phyloP scores from a whole-genome alignment of 2,888 invertebrate species.

The Dolichomitus sp. region DNA sequence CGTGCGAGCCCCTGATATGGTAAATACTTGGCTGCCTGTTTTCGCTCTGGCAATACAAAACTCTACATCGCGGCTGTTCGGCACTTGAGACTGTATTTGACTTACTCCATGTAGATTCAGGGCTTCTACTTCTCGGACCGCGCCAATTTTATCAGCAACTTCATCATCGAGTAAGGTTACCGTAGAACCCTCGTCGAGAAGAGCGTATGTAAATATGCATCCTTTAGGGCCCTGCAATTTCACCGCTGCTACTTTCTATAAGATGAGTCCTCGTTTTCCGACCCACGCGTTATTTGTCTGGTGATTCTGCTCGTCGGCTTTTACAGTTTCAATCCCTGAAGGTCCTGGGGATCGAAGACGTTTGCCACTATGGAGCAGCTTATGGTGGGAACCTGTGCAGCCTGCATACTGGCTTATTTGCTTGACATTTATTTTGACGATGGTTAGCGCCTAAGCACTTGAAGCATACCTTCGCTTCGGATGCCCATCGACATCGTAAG shows the following conservation, averaged over 20 bases:
- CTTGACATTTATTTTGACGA: background rate
- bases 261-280: conserved; percentile 2
- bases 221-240: conserved; percentile 4
- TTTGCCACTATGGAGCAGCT: conserved; percentile 1
- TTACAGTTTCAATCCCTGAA: background rate
- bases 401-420: background rate
- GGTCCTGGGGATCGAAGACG: background rate
- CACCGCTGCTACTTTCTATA: conserved; percentile 47
- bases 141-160: conserved; percentile 37
- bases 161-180: conserved; percentile 50
- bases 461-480: too few species aligned
- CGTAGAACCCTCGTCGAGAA: conserved; percentile 43
- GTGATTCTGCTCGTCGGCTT: background rate
- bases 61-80: background rate
- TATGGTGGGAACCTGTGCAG: conserved; percentile 32
- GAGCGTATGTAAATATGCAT: background rate
- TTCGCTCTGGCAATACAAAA: background rate
- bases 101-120: conserved; percentile 26
- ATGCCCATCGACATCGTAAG: too few species aligned
- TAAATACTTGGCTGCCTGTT: background rate
- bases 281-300: background rate
- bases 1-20: conserved; percentile 26
- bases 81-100: background rate
- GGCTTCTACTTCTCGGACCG: background rate
- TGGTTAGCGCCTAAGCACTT: too few species aligned